These are phyloP conservation scores for Musca vetustissima DNA, from an alignment of 1,140 invertebrate species.

Conservation along the genomic window DNA sequence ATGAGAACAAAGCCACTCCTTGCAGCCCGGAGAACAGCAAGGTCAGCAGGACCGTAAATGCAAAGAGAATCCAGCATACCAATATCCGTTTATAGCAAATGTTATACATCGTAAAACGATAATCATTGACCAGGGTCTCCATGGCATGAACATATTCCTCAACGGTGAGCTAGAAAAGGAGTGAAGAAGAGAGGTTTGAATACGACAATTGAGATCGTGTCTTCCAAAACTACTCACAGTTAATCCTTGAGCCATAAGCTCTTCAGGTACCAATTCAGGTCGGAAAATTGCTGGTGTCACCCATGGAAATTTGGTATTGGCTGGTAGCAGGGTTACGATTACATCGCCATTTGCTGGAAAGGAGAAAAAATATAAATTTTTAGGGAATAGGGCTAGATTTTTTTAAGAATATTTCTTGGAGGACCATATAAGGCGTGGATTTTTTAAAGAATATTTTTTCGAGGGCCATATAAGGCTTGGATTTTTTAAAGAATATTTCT, in stretches of 20 bases:
- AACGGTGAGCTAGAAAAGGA: slow-evolving; percentile 78
- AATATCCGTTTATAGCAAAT: slow-evolving; percentile 90
- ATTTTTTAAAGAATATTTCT: too few species aligned
- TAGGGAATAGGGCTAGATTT: too few species aligned
- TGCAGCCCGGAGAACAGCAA: slow-evolving; percentile 86
- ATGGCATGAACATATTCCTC: slow-evolving; percentile 94
- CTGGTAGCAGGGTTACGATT: slow-evolving; percentile 85
- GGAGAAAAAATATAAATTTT: too few species aligned
- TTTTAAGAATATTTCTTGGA: too few species aligned
- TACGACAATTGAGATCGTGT: neutral
- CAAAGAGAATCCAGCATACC: slow-evolving; percentile 84
- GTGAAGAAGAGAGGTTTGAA: neutral
- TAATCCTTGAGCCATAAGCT: slow-evolving; percentile 89
- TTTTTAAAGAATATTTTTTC: too few species aligned
- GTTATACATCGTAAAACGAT: slow-evolving; percentile 89
- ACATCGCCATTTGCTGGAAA: slow-evolving; percentile 85
- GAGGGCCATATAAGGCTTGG: too few species aligned
- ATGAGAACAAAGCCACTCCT: slow-evolving; percentile 80
- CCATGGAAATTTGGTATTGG: slow-evolving; percentile 89
- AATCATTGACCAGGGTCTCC: slow-evolving; percentile 88
- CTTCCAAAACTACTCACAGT: slow-evolving; percentile 65
- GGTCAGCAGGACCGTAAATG: slow-evolving; percentile 82
- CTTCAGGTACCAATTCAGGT: slow-evolving; percentile 90
- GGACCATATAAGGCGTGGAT: too few species aligned
- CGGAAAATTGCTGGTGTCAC: slow-evolving; percentile 87